Evolutionary conservation across 2,888 invertebrate genomes (phyloP), one percentile per base, ranked within the genome.

Genomic region (Nomada hirtipes): DNA sequence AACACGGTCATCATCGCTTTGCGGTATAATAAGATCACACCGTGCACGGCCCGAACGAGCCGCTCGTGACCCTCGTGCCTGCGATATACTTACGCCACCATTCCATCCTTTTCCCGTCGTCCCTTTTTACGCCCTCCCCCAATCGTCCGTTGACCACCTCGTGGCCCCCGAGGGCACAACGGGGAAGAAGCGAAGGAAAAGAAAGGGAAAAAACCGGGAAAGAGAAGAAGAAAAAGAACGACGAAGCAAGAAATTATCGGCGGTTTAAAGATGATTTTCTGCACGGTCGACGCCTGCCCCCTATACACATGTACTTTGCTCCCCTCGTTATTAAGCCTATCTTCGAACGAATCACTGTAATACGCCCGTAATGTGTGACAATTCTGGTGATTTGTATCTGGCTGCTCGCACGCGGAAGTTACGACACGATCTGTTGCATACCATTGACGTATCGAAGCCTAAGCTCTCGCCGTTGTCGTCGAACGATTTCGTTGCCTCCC

Each of bases 1-100:
- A 93, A 93, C 90, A 92, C 89, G 91, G 91, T 93, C 90, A 92
- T 92, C 92, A 92, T 90, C 91, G 90, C 85, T 83, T 86, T 77
- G 87, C 85, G 86, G 83, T 91, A 91, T 92, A 92, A 92, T 90
- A 90, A 91, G 91, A 90, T 91, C 91, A 90, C 89, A 89, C 89
- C 88, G 88, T 86, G 86, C 64, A 76, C 53, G 52, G 77, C 69
- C 61, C 76, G 83, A 85, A 82, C 76, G 86, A 73, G 76, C 83
- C 82, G 79, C 87, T 89, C 88, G 82, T 88, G 88, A 88, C 89
- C 88, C 86, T 84, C 82, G 84, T 70, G 79, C 73, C 80, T 75
- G 55, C 71, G 88, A 79, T 89, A 89, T 85, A 82, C 88, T 87
- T 82, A 78, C 73, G 73, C 57, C 83, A 64, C 63, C 83, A 65